These are phyloP conservation scores for Trididemnum clinides DNA, from an alignment of 23 tunicate genomes.

Conservation along the genomic window DNA sequence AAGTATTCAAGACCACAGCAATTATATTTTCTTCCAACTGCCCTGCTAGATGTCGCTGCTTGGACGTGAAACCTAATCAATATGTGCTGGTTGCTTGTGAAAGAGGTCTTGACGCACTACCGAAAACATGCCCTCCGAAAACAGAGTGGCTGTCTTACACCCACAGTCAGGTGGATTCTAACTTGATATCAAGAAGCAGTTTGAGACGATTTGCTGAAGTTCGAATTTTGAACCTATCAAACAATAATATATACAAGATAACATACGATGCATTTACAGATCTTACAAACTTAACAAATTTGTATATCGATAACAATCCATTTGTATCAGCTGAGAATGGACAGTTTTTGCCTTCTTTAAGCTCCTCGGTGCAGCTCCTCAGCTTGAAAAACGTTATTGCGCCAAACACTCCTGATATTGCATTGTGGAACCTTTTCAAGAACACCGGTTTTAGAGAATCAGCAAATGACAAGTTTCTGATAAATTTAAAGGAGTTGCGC, in stretches of 20 bases:
- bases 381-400: slow-evolving; percentile 26
- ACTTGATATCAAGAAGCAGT: not conserved
- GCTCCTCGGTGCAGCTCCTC: not conserved
- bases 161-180: not conserved
- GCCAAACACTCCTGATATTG: not conserved
- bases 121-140: not conserved
- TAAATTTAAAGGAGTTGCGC: not conserved
- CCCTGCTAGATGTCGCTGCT: not conserved
- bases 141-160: not conserved
- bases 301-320: slow-evolving; percentile 30
- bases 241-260: slow-evolving; percentile 6
- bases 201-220: not conserved
- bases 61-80: not conserved
- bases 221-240: not conserved
- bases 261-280: not conserved
- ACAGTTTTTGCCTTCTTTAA: not conserved
- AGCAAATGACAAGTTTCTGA: not conserved
- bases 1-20: not conserved
- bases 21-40: not conserved
- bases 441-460: not conserved
- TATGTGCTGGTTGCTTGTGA: not conserved
- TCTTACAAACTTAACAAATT: not conserved
- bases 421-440: not conserved
- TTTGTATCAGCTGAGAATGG: not conserved
- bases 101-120: not conserved